phyloP scores from a whole-genome alignment of 1,140 invertebrate species.

The Euwallacea fornicatus region DNA sequence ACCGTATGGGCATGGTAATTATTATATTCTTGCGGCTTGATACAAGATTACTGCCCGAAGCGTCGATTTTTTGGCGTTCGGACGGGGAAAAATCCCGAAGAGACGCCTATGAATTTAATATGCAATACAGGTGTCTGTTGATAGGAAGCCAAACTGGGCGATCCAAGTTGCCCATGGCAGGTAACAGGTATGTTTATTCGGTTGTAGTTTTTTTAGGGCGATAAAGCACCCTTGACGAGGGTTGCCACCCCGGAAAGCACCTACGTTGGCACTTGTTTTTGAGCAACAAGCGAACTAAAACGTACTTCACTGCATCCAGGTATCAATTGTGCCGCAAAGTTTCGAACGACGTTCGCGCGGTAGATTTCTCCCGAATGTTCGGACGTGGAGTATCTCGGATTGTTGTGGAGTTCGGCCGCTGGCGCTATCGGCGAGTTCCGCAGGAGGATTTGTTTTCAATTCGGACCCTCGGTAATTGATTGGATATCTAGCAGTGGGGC shows the following conservation, averaged over 20 bases:
- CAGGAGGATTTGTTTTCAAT: too few relatives aligned
- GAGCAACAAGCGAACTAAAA: not conserved
- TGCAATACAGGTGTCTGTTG: conserved; percentile 20
- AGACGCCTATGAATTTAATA: not conserved
- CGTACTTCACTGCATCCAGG: too few relatives aligned
- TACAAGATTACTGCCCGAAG: not conserved
- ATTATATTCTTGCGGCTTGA: too few relatives aligned
- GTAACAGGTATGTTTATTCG: conserved; percentile 26
- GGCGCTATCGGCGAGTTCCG: too few relatives aligned
- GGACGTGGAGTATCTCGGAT: too few relatives aligned
- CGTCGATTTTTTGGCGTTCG: too few relatives aligned
- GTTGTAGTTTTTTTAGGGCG: conserved; percentile 21
- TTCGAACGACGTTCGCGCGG: too few relatives aligned
- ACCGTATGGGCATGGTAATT: conserved; percentile 8
- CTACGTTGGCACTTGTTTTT: conserved; percentile 5
- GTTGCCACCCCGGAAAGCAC: conserved; percentile 11
- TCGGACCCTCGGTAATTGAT: too few relatives aligned
- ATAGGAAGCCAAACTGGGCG: conserved; percentile 17
- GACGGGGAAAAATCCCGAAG: not conserved
- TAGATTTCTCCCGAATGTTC: too few relatives aligned
- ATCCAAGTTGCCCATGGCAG: conserved; percentile 17
- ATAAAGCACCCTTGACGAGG: conserved; percentile 10
- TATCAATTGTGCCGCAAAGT: too few relatives aligned
- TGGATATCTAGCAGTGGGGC: too few relatives aligned
- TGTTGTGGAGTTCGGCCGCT: too few relatives aligned